These are phyloP conservation scores for Alcis repandata DNA, from an alignment of 2,888 invertebrate species.

Conservation along the genomic window DNA sequence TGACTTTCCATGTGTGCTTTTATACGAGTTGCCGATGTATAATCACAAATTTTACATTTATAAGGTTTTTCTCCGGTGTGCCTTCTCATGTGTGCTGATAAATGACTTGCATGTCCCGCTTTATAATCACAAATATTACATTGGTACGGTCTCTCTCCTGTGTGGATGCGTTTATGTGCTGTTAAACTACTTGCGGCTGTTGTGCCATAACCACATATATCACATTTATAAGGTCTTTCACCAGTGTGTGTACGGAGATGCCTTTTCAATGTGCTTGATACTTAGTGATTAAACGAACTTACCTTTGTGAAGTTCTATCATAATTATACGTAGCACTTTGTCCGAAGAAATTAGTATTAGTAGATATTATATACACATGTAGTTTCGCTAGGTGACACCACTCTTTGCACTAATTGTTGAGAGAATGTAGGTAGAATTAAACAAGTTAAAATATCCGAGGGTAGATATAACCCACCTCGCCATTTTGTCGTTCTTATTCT, in stretches of 20 bases:
- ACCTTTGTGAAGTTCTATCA: too few relatives aligned
- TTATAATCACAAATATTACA: slow-evolving; percentile 4
- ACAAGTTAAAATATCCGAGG: too few relatives aligned
- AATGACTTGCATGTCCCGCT: slow-evolving; percentile 5
- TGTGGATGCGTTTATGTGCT: slow-evolving; percentile 2
- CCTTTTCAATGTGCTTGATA: slow-evolving; percentile 1
- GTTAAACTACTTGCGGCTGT: slow-evolving; percentile 4
- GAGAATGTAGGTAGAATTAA: too few relatives aligned
- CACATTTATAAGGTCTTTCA: slow-evolving; percentile 7
- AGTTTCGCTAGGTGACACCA: too few relatives aligned
- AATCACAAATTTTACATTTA: slow-evolving; percentile 37
- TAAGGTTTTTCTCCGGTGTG: slow-evolving; percentile 35
- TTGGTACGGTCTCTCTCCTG: slow-evolving; percentile 5
- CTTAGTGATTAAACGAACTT: too few relatives aligned
- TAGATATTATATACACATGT: too few relatives aligned
- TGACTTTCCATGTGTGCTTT: slow-evolving; percentile 4
- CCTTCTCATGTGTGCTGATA: slow-evolving; percentile 23
- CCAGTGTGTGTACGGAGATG: slow-evolving; percentile 6
- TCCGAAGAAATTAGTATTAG: too few relatives aligned
- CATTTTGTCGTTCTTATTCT: too few relatives aligned
- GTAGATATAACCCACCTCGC: too few relatives aligned
- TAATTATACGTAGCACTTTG: too few relatives aligned
- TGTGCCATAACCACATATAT: background rate
- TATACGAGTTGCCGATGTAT: slow-evolving; percentile 11
- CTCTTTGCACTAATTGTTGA: too few relatives aligned